Evolutionary conservation across 2,888 invertebrate species (phyloP), one percentile per base, ranked within the genome.

Genomic region (Caenorhabditis japonica): DNA sequence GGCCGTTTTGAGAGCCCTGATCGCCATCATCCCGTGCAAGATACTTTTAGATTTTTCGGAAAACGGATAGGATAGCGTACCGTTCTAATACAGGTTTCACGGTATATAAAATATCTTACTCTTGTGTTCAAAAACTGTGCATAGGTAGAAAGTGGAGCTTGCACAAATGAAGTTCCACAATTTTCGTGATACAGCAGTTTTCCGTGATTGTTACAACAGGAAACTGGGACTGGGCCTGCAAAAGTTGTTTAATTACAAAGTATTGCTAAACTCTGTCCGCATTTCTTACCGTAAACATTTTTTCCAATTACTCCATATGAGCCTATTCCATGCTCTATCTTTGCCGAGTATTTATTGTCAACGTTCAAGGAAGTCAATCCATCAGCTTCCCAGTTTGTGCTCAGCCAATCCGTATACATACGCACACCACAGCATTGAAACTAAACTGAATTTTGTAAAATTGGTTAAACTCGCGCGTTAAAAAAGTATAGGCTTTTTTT

Each of bases 361-460:
- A 56, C 58, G 41, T 71, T 62, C 13, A 58, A 15, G 27, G 51
- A 43, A 7, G 44, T 43, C 8, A 52, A 46, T 13, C 30, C 34
- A 38, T 71, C 66, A 4, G 49, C 55, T 25, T 81, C 79, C 83
- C 82, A 86, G 13, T 61, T 73, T 3, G 84, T 83, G 33, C 76
- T 66, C 10, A 84, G 77, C 93, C 93, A 93, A 88, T 93, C 93
- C 0, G 89, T 88, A 2, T 93, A 92, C 44, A 91, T 91, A 79
- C 91, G 91, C 2, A 92, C 92, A 21, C 94, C 94, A 87, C 94
- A 94, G 86, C 94, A 94, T 80, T 92, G 89, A 71, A 94, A 89
- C 92, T 92, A 85, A 59, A 56, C 46, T 12, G n/a, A n/a, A n/a
- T n/a, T n/a, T n/a, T n/a, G n/a, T n/a, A n/a, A n/a, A n/a, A n/a